Evolutionary conservation across 2,888 invertebrate species (phyloP), one percentile per base, ranked within the genome.

Genomic region (Calliopum simillimum): DNA sequence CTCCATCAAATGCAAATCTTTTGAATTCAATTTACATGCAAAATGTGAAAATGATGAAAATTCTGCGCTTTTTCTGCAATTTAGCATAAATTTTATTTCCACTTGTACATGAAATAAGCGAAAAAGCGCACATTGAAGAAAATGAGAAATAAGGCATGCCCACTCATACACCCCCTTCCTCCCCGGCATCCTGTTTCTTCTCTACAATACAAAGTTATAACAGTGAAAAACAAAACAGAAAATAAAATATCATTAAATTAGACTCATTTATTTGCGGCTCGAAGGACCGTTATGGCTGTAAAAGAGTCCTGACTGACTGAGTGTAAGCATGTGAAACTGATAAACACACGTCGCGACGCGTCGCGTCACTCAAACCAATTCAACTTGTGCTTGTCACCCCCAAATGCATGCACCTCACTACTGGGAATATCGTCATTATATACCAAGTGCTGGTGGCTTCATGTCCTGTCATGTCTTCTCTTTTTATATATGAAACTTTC

Each of bases 211-310:
- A 23, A 13, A 21, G 21, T 53, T 4, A 19, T 13, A 23, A 3
- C 13, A 19, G 19, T 19, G 53, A 13, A 41, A 59, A 43, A 6
- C 16, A 43, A 63, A 19, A 51, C 16, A 55, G 43, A 56, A 19
- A 14, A n/a, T 33, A 64, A 46, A 64, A 56, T 47, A 56, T 66
- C 66, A 67, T 59, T 67, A 67, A 67, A 67, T 67, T 59, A 67
- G 58, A 67, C 33, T 67, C 66, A 67, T 67, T 59, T 67, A 46
- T 41, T 47, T 49, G 55, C 55, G 65, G 65, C 55, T 55, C 44
- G 49, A 59, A 67, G 67, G 59, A 47, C 59, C 49, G 19, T 21
- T 21, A 23, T 19, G 44, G 58, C n/a, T 19, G 58, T 11, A 16
- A 4, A 16, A 8, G 33, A 33, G 33, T 33, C 33, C 33, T 33